Conservation (phyloP, 2,113 vertebrate species). For the Thymallus thymallus region DNA sequence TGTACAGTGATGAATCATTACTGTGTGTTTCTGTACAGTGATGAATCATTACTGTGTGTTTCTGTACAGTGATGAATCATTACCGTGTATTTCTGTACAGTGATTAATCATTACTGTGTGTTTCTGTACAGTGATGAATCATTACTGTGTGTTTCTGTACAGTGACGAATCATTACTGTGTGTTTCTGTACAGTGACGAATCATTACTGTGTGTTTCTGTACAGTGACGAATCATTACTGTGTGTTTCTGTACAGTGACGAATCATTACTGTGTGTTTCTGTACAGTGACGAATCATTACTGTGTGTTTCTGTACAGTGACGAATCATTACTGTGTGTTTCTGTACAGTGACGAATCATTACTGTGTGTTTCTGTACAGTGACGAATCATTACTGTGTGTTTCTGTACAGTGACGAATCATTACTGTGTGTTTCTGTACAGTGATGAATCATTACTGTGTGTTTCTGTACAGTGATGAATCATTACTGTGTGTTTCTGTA, state of each 20-base stretch:
- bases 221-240: constrained; percentile 55
- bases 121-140: constrained; percentile 60
- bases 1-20: too few species aligned
- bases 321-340: constrained; percentile 55
- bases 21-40: constrained; percentile 50
- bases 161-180: constrained; percentile 55
- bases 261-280: constrained; percentile 56
- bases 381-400: too few species aligned
- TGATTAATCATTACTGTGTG: constrained; percentile 26
- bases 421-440: constrained; percentile 45
- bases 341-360: constrained; percentile 57
- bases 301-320: constrained; percentile 53
- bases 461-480: constrained; percentile 60
- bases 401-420: too few species aligned
- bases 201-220: constrained; percentile 50
- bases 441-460: constrained; percentile 54
- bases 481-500: too few species aligned
- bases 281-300: constrained; percentile 53
- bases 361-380: constrained; percentile 48
- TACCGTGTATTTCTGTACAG: too few species aligned
- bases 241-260: constrained; percentile 54
- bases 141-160: constrained; percentile 46
- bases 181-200: constrained; percentile 59
- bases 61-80: constrained; percentile 60
- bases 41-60: constrained; percentile 55